phyloP scores from a whole-genome alignment of 2,113 vertebrate species.

The Colinus virginianus region DNA sequence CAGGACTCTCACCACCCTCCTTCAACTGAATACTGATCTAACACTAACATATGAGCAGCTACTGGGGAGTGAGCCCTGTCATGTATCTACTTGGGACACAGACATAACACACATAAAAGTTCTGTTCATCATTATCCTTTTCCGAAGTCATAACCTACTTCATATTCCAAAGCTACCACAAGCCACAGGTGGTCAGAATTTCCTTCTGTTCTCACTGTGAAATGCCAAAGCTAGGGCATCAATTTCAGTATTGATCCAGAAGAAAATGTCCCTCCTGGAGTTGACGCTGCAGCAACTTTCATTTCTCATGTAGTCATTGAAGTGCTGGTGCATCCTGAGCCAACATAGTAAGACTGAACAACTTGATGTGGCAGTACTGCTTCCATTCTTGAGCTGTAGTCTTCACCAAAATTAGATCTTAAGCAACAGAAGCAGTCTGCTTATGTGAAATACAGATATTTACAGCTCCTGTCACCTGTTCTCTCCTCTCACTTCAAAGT shows the following conservation, averaged over 20 bases:
- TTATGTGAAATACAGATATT: background rate
- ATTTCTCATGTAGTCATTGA: background rate
- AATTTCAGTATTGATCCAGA: background rate
- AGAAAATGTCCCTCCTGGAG: background rate
- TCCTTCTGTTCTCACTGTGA: background rate
- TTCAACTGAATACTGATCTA: background rate
- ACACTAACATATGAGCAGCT: background rate
- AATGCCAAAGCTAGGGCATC: background rate
- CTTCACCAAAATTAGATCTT: background rate
- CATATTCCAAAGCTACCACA: slow-evolving; percentile 6
- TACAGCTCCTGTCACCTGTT: background rate
- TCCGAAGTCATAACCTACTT: background rate
- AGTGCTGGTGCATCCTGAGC: background rate
- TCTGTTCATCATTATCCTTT: background rate
- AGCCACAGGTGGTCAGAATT: background rate
- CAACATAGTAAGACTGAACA: background rate
- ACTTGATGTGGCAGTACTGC: background rate
- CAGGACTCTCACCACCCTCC: background rate
- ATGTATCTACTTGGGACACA: background rate
- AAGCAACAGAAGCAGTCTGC: background rate
- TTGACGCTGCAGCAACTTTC: background rate
- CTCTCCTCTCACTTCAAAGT: background rate
- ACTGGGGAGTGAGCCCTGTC: background rate
- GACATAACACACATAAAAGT: background rate
- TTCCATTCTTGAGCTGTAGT: background rate